These are phyloP conservation scores for Dicaeum eximium DNA, from an alignment of 2,113 vertebrate species.

Conservation along the genomic window DNA sequence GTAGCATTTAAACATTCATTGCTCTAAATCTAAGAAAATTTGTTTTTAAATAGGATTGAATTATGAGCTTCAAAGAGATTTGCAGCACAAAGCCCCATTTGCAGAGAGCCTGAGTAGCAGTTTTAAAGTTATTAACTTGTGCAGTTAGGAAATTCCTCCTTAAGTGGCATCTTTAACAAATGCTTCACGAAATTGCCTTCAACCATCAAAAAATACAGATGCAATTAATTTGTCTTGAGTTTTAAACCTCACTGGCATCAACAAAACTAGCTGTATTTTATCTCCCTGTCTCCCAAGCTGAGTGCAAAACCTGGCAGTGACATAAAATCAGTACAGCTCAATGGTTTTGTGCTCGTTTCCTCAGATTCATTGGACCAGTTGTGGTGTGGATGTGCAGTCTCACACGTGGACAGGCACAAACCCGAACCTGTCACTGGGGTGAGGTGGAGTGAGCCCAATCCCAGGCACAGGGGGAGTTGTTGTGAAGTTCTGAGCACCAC, in stretches of 20 bases:
- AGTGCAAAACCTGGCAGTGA: neutral
- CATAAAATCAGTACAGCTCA: neutral
- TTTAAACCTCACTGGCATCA: neutral
- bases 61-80: constrained; percentile 43
- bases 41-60: constrained; percentile 58
- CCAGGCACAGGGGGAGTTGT: neutral
- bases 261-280: neutral
- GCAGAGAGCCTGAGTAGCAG: neutral
- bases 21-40: constrained; percentile 42
- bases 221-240: neutral
- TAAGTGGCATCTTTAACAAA: constrained; percentile 15
- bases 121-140: constrained; percentile 41
- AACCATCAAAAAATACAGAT: neutral
- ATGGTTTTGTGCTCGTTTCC: neutral
- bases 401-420: neutral
- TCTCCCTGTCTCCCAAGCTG: neutral
- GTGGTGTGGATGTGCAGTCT: neutral
- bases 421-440: neutral
- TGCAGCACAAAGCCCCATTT: constrained; percentile 31
- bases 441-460: neutral
- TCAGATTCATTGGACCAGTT: neutral
- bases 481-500: neutral
- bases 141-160: neutral
- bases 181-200: neutral
- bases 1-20: constrained; percentile 50